Conservation (phyloP, 2,888 invertebrate genomes). For the Drosophila algonquin region DNA sequence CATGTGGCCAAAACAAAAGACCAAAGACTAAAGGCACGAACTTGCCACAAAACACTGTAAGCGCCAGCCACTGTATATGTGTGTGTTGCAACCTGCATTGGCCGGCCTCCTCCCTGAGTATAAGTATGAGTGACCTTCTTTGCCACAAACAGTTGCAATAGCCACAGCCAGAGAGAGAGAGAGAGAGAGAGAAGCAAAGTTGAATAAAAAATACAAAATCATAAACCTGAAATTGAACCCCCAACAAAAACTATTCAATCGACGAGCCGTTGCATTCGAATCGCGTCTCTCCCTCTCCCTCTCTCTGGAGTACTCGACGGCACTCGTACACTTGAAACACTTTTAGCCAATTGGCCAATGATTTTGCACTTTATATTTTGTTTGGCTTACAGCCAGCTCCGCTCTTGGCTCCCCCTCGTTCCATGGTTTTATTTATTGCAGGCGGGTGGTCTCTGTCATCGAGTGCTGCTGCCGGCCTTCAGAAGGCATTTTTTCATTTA, state of each 20-base stretch:
- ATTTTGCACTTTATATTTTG: constrained; percentile 42
- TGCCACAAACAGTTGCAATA: constrained; percentile 30
- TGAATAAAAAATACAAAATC: constrained; percentile 37
- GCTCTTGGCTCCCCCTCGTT: not conserved
- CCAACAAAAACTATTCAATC: constrained; percentile 35
- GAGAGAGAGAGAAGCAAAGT: constrained; percentile 7
- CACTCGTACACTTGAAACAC: constrained; percentile 60
- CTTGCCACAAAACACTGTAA: constrained; percentile 64
- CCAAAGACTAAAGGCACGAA: constrained; percentile 79
- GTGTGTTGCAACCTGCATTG: constrained; percentile 46
- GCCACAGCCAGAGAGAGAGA: constrained; percentile 13
- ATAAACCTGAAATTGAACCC: constrained; percentile 63
- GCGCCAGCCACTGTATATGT: constrained; percentile 52
- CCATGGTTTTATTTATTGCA: constrained; percentile 36
- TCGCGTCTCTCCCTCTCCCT: constrained; percentile 38
- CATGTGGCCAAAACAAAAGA: constrained; percentile 62
- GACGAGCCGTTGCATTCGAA: constrained; percentile 34
- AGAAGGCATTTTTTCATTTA: constrained; percentile 61
- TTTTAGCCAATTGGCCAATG: constrained; percentile 45
- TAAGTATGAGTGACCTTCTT: constrained; percentile 68
- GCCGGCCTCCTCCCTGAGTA: not conserved
- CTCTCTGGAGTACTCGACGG: constrained; percentile 30
- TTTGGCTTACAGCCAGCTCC: not conserved
- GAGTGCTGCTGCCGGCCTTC: not conserved
- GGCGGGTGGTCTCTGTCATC: constrained; percentile 26